phyloP scores from a whole-genome alignment of 2,888 invertebrate genomes.

The Cataglyphis livida region DNA sequence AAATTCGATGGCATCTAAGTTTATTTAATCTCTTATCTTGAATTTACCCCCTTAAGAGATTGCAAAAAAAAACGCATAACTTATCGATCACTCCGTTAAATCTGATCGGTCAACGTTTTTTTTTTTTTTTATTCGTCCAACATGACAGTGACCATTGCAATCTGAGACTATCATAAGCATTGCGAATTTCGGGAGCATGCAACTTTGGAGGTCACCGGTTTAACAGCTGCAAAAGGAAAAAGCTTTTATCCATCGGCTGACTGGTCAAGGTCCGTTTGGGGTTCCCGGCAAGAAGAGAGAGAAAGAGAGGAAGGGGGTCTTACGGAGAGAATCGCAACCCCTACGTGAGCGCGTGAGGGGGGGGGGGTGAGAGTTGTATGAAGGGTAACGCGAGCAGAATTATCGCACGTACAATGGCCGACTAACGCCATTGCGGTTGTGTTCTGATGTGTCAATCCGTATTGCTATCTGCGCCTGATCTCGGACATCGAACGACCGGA shows the following conservation, averaged over 20 bases:
- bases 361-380: constrained; percentile 68
- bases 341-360: constrained; percentile 56
- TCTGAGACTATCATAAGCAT: constrained; percentile 57
- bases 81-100: constrained; percentile 58
- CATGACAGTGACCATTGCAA: constrained; percentile 20
- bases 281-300: constrained; percentile 22
- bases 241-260: constrained; percentile 67
- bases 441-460: constrained; percentile 7
- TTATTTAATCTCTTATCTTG: constrained; percentile 43
- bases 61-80: neutral
- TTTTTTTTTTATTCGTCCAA: constrained; percentile 20
- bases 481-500: neutral
- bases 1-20: constrained; percentile 27
- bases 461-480: constrained; percentile 14
- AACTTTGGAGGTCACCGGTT: constrained; percentile 80
- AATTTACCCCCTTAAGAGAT: constrained; percentile 33
- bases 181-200: constrained; percentile 65
- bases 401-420: constrained; percentile 72
- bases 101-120: constrained; percentile 52
- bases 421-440: constrained; percentile 71
- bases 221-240: constrained; percentile 77
- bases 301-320: constrained; percentile 33
- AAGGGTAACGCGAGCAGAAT: constrained; percentile 66
- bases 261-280: constrained; percentile 67
- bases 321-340: constrained; percentile 57